Conservation (phyloP, 1,140 invertebrate species). For the Gonatopus flavifemur region DNA sequence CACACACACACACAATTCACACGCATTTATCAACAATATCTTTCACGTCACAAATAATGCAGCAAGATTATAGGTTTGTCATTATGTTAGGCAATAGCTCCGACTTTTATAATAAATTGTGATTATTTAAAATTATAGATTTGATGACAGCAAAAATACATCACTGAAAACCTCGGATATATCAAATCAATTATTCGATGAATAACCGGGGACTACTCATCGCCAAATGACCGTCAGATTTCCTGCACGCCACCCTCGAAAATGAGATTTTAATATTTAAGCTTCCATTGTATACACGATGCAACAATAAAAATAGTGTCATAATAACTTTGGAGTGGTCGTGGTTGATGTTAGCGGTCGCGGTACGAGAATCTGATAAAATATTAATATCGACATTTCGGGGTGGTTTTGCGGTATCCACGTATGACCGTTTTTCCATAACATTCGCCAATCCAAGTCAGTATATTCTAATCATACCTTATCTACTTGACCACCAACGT, state of each 20-base stretch:
- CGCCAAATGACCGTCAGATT: no score
- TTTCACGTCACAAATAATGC: no score
- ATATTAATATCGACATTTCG: constrained; percentile 43
- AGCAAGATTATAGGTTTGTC: no score
- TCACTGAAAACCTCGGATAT: no score
- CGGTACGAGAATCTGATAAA: constrained; percentile 29
- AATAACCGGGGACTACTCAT: no score
- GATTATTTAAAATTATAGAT: no score
- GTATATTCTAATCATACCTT: constrained; percentile 41
- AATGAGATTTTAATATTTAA: constrained; percentile 43
- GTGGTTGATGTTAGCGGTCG: constrained; percentile 15
- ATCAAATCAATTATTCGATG: no score
- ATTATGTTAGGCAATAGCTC: no score
- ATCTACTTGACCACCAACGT: neutral
- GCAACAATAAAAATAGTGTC: constrained; percentile 41
- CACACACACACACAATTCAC: no score
- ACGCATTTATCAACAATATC: no score
- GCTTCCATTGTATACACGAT: constrained; percentile 22
- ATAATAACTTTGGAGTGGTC: constrained; percentile 35
- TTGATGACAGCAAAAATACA: no score
- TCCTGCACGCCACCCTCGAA: constrained; percentile 3
- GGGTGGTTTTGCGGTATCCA: constrained; percentile 28
- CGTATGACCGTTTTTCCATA: constrained; percentile 18
- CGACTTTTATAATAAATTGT: no score
- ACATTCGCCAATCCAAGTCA: constrained; percentile 5